Conservation (phyloP, 2,888 invertebrate species). For the Neoaliturus tenellus region DNA sequence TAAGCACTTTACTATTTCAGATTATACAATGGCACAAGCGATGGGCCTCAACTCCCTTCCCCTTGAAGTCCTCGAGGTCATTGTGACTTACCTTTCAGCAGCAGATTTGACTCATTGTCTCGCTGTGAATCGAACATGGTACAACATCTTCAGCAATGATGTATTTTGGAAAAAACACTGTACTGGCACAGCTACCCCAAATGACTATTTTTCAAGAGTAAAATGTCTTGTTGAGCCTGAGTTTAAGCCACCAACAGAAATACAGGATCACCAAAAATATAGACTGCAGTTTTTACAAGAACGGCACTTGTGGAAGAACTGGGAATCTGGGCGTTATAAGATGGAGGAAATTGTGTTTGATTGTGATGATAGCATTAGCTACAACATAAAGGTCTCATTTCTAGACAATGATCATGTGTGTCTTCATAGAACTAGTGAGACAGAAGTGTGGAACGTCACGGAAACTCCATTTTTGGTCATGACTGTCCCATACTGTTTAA, state of each 20-base stretch:
- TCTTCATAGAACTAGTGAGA: slow-evolving; percentile 15
- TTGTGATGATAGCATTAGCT: slow-evolving; percentile 30
- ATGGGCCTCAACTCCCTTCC: neutral
- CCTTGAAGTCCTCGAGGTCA: neutral
- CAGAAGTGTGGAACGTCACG: slow-evolving; percentile 20
- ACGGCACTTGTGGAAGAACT: slow-evolving; percentile 19
- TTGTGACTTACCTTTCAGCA: neutral
- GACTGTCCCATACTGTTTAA: neutral
- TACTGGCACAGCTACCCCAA: neutral
- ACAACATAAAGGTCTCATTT: slow-evolving; percentile 29
- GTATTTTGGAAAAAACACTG: slow-evolving; percentile 31
- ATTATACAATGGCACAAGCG: neutral
- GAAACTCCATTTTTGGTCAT: neutral
- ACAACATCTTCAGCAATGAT: slow-evolving; percentile 5
- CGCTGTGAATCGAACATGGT: slow-evolving; percentile 5
- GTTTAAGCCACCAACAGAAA: neutral
- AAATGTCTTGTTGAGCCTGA: slow-evolving; percentile 19
- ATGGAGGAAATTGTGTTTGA: slow-evolving; percentile 41
- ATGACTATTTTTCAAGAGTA: neutral
- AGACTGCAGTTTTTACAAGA: neutral
- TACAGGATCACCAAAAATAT: neutral
- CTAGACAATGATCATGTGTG: slow-evolving; percentile 21
- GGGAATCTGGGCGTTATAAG: neutral
- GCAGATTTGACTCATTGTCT: neutral
- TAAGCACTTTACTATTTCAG: neutral